Percentiles rank a stretch among this genome's conserved stretches.
phyloP scores from a whole-genome alignment of 2,113 vertebrate genomes.

The Camelus dromedarius region DNA sequence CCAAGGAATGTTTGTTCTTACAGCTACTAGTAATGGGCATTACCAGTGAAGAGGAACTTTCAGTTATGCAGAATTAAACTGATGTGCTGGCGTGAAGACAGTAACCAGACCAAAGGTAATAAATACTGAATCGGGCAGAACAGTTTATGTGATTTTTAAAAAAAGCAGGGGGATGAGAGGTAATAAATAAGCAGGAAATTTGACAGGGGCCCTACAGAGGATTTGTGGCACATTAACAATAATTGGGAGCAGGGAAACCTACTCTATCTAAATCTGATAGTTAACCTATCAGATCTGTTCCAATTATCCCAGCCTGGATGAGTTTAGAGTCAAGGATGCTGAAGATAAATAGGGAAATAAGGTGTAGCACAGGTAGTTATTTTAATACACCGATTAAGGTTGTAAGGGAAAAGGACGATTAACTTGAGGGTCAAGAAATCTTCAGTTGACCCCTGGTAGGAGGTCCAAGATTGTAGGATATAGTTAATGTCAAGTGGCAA shows the following conservation, averaged over 20 bases:
- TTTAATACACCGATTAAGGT: neutral
- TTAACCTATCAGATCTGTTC: neutral
- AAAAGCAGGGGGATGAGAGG: neutral
- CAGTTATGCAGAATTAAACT: neutral
- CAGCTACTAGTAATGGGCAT: neutral
- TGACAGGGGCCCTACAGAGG: neutral
- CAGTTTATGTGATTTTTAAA: neutral
- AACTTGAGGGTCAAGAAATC: neutral
- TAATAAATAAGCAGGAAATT: neutral
- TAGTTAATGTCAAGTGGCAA: neutral
- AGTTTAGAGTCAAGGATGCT: neutral
- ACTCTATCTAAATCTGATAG: neutral
- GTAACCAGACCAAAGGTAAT: constrained; percentile 1
- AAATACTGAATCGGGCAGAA: neutral
- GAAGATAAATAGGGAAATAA: neutral
- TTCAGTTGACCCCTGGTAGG: neutral
- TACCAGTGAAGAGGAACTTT: neutral
- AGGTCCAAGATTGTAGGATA: neutral
- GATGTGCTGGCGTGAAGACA: neutral
- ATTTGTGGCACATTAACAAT: neutral
- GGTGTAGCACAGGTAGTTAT: neutral
- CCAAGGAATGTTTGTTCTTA: neutral
- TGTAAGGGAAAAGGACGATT: neutral
- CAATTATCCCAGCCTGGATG: neutral
- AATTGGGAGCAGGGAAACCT: neutral